Evolutionary conservation across 2,797 vertebrate species (phyloP), one percentile per base, ranked within the genome.

Genomic region (Helicolenus hilgendorfi): DNA sequence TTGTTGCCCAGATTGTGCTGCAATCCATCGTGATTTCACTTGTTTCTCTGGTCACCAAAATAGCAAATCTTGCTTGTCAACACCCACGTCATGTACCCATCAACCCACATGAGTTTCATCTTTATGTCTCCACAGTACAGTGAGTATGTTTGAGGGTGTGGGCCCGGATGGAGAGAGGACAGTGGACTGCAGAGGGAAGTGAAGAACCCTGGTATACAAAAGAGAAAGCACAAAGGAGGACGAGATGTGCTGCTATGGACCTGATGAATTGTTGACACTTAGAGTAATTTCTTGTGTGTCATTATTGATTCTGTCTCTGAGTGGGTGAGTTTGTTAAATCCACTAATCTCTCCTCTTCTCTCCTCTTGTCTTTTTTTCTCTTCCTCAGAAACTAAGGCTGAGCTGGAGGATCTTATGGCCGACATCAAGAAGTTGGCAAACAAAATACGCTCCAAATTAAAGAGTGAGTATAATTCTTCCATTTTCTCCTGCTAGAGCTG

Each of bases 401-500:
- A 99, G 72, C 96, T 99, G 90, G 98, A 99, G 76, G 98, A 99
- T 78, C 96, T 99, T 79, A 99, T 99, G 98, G 97, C 98, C 0
- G 98, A 99, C 94, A 99, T 99, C 79, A 99, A 99, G 96, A 99
- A 98, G 96, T 97, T 99, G 0, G 99, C 99, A 7, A 99, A 99
- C 96, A 98, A 98, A 98, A 98, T 99, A 60, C 98, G 99, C 94
- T 99, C 98, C 95, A 99, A 99, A 91, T 97, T 99, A 97, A 99
- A 99, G 97, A 98, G 99, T 99, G 93, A 98, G 98, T 98, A 62
- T 24, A 33, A 3, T 18, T 72, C 20, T 45, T 31, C 2, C 41
- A 4, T 69, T 82, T 38, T 35, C 24, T 68, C 31, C 33, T 29
- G 10, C 38, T 33, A 5, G 1, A 62, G 60, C 24, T 31, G 7